Evolutionary conservation across 2,888 invertebrate genomes (phyloP), one percentile per base, ranked within the genome.

Genomic region (Liposcelis brunnea): DNA sequence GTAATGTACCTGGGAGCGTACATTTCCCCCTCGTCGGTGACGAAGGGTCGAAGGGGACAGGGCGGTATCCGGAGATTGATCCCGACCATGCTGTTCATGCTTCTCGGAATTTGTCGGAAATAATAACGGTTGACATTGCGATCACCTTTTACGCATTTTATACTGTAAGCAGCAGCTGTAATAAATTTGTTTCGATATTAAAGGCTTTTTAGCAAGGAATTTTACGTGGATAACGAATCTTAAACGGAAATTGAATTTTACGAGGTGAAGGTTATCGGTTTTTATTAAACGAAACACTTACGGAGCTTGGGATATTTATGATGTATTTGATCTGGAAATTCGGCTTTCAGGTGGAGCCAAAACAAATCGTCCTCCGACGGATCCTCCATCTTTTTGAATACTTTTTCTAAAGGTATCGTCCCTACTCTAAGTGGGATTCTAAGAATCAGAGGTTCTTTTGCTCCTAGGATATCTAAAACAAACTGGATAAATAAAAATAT

Each of bases 391-490:
- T 46, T 33, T 2, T 47, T 43, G 48, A 56, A 56, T 33, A 53
- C 50, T 26, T 51, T 52, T 34, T 52, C 51, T 2, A 56, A 49
- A 2, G 56, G 56, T n/a, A 56, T 51, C 18, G 53, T 56, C 2
- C 56, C 56, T 6, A 56, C 46, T 19, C 55, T 49, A 19, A 56
- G 48, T 0, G 56, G 56, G 47, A 56, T 50, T 10, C 49, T 48
- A 14, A 56, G 49, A 14, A 50, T 49, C 34, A 56, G 45, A 0
- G 53, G 55, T 11, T 52, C 54, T 35, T 49, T 50, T 10, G 51
- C 50, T 14, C 52, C 52, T 8, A 49, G 48, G 12, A 52, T 50
- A 16, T 54, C 52, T 45, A 54, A 51, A 16, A 49, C 46, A 18
- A 55, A 53, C 55, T 55, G 48, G 12, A 49, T 49, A 2, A 38